Conservation (phyloP, 2,888 invertebrate genomes). For the Noctua pronuba region DNA sequence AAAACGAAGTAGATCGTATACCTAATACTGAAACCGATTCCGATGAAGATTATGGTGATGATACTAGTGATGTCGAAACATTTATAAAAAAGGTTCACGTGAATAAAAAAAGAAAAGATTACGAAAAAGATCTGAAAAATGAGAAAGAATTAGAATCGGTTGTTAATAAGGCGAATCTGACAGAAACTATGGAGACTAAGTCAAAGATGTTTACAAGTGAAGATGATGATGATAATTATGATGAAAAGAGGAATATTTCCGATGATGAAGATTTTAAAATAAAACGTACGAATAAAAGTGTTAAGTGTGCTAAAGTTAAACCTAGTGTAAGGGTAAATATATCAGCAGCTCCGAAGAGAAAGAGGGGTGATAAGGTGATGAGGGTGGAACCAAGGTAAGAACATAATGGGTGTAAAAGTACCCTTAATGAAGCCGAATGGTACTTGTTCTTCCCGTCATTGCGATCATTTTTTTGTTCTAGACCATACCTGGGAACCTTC, state of each 20-base stretch:
- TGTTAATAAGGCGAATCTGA: not conserved
- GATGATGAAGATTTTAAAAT: not conserved
- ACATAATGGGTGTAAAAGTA: no score
- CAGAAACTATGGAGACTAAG: not conserved
- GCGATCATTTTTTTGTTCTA: no score
- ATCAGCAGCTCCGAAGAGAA: not conserved
- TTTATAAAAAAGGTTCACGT: not conserved
- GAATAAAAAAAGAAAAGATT: not conserved
- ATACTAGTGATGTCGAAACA: constrained; percentile 27
- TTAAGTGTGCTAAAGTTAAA: not conserved
- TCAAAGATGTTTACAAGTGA: not conserved
- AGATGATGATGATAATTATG: not conserved
- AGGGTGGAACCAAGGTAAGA: no score
- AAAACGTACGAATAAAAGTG: not conserved
- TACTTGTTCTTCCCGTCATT: no score
- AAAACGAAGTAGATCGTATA: constrained; percentile 30
- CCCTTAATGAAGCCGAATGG: no score
- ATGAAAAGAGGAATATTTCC: not conserved
- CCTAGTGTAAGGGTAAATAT: not conserved
- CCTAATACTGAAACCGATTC: constrained; percentile 22
- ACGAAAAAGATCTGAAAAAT: constrained; percentile 5
- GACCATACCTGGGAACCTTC: no score
- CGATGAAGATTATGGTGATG: constrained; percentile 64
- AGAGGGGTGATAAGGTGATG: not conserved
- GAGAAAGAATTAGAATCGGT: not conserved